phyloP scores from a whole-genome alignment of 1,140 invertebrate species.

The Leptopilina clavipes region DNA sequence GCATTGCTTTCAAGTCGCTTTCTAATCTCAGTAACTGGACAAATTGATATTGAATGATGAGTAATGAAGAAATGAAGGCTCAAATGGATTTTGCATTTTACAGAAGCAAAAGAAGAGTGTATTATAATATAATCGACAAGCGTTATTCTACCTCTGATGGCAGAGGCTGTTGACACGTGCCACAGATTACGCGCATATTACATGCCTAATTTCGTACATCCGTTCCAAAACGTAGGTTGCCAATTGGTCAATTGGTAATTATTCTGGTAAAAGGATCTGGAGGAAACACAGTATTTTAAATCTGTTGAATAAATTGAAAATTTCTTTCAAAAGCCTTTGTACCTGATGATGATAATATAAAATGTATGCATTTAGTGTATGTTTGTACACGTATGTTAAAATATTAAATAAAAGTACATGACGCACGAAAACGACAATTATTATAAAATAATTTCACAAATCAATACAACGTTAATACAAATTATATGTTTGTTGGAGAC shows the following conservation, averaged over 20 bases:
- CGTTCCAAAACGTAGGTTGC: constrained; percentile 48
- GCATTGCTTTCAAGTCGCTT: constrained; percentile 68
- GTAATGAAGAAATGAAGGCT: constrained; percentile 57
- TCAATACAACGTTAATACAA: no score
- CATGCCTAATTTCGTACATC: constrained; percentile 70
- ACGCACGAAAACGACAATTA: no score
- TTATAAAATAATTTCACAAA: neutral
- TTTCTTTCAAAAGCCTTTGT: neutral
- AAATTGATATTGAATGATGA: constrained; percentile 64
- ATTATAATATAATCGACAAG: constrained; percentile 52
- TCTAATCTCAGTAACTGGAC: constrained; percentile 65
- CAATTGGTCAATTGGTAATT: constrained; percentile 26
- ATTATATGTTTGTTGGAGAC: no score
- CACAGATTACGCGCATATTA: constrained; percentile 68
- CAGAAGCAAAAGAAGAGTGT: constrained; percentile 40
- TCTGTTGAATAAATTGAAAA: neutral
- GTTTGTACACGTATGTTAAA: no score
- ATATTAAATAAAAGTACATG: no score
- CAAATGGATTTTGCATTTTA: constrained; percentile 54
- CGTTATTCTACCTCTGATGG: constrained; percentile 47
- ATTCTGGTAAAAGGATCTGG: neutral
- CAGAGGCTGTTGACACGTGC: constrained; percentile 65
- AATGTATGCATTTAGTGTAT: no score
- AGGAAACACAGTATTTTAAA: constrained; percentile 25
- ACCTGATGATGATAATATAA: no score